Percentiles rank a stretch among this genome's conserved stretches.
These are phyloP conservation scores for Cantharis flavilabris DNA, from an alignment of 2,888 invertebrate species.

Conservation along the genomic window DNA sequence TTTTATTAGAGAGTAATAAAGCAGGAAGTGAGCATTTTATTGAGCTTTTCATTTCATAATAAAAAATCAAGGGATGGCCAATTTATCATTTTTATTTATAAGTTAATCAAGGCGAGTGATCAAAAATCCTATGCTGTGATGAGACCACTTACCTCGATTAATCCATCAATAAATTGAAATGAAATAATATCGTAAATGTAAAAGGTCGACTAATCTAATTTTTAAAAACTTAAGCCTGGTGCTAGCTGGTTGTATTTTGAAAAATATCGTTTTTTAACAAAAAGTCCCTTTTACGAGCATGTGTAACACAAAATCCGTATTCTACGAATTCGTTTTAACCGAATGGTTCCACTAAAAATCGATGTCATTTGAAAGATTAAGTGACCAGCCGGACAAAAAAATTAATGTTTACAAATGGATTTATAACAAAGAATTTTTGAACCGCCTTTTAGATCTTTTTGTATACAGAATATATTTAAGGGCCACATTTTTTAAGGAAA, in stretches of 20 bases:
- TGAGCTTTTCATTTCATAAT: background rate
- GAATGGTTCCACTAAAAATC: conserved; percentile 5
- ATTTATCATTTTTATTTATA: background rate
- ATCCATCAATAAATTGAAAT: background rate
- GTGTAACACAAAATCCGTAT: background rate
- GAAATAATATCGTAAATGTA: background rate
- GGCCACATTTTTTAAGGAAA: background rate
- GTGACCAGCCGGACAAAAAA: conserved; percentile 35
- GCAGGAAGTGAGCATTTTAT: background rate
- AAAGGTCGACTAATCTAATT: background rate
- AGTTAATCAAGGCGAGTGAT: background rate
- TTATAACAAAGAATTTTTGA: conserved; percentile 13
- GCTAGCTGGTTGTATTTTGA: too few relatives aligned
- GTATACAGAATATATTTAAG: background rate
- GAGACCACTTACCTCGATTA: background rate
- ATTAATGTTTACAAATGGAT: conserved; percentile 28
- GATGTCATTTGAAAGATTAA: conserved; percentile 36
- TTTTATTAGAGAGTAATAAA: background rate
- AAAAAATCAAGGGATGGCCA: background rate
- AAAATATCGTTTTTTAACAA: background rate
- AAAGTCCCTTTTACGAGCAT: background rate
- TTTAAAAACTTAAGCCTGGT: background rate
- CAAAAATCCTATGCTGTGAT: background rate
- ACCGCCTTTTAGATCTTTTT: background rate
- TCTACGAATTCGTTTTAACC: conserved; percentile 2